These are phyloP conservation scores for Helicoverpa zea DNA, from an alignment of 1,140 invertebrate genomes.

Conservation along the genomic window DNA sequence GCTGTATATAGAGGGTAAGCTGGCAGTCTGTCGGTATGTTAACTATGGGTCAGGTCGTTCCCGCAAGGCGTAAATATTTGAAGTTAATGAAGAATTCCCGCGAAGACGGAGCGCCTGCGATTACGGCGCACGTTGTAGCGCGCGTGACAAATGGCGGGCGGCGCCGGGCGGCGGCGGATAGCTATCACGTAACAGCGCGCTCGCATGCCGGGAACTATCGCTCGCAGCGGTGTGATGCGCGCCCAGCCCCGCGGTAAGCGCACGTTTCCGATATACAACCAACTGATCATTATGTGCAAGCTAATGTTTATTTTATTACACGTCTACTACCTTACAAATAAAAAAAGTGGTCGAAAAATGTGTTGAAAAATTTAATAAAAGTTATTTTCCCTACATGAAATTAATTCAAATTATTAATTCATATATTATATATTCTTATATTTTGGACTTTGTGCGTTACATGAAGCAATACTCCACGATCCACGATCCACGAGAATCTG, in stretches of 20 bases:
- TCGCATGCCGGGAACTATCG: constrained; percentile 35
- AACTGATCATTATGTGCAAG: constrained; percentile 1
- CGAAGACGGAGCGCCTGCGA: constrained; percentile 50
- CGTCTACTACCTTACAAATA: not conserved
- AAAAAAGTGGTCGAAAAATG: not conserved
- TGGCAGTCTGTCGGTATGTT: constrained; percentile 9
- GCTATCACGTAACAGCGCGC: constrained; percentile 49
- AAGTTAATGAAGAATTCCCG: constrained; percentile 43
- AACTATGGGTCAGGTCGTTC: constrained; percentile 3
- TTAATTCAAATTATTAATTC: no score
- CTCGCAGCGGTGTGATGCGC: not conserved
- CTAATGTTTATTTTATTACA: not conserved
- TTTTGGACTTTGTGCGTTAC: no score
- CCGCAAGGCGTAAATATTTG: constrained; percentile 25
- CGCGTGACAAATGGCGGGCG: constrained; percentile 54
- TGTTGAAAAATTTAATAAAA: no score
- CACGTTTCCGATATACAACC: not conserved
- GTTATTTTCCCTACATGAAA: no score
- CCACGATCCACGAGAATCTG: no score
- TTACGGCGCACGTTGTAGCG: constrained; percentile 48
- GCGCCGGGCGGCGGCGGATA: constrained; percentile 37
- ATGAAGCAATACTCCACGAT: no score
- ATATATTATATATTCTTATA: no score
- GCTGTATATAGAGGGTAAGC: not conserved
- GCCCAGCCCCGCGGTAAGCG: not conserved